Evolutionary conservation across 2,113 vertebrate genomes (phyloP), one percentile per base, ranked within the genome.

Genomic region (Python bivittatus): DNA sequence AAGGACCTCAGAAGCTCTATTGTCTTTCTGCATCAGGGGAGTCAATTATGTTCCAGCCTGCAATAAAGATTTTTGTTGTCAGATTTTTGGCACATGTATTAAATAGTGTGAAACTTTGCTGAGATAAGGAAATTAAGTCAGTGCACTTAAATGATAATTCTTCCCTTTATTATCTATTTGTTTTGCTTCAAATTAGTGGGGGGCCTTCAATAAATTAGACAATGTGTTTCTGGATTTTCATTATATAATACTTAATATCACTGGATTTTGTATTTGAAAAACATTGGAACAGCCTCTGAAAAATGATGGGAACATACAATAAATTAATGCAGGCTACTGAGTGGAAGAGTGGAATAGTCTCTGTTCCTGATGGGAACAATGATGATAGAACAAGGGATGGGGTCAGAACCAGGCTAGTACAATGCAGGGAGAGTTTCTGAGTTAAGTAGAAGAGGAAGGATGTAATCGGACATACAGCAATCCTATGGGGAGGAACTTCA

Each of bases 371-470:
- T 87, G 93, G 38, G 85, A 90, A 88, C 64, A 17, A n/a, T 68
- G 38, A 15, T 89, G 61, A 92, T 90, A 68, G 92, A 93, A 92
- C 93, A 93, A 96, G 90, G 87, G 90, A 88, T 93, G 68, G 79
- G 27, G 87, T 92, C 8, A 12, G 64, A 85, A 1, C 27, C 58
- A 68, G 54, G 25, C 44, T 88, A 93, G 96, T 95, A 97, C 96
- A 97, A 96, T 96, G 88, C 90, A 88, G 96, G 96, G 95, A 94
- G 93, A 91, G 91, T 95, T 90, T 93, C 85, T 91, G 72, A 91
- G 84, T 91, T 93, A 89, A 57, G 89, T 61, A 25, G 88, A 57
- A 92, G 93, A 33, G 33, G 22, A 23, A n/a, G 90, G 38, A 91
- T 92, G 85, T 68, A 42, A 87, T 93, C 93, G 44, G 90, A 86